Evolutionary conservation across 2,888 invertebrate genomes (phyloP).

Genomic region (Parnassius mnemosyne): DNA sequence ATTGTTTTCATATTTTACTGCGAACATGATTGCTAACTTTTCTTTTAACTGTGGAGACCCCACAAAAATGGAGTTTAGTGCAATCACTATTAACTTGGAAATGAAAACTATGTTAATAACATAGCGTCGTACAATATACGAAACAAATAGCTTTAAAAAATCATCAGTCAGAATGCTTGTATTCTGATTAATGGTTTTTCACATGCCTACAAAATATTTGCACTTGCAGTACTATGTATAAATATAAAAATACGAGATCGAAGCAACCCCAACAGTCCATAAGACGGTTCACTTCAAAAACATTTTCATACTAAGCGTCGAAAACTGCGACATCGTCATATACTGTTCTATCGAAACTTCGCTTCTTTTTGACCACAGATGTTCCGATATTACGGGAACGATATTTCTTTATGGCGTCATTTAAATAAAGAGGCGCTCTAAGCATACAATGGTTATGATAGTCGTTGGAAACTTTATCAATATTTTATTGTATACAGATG

Average conservation of each 20-base stretch:
- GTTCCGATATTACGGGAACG: constrained; percentile 61
- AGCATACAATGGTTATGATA: constrained; percentile 47
- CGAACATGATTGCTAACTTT: too few relatives aligned
- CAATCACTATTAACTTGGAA: too few relatives aligned
- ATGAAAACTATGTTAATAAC: too few relatives aligned
- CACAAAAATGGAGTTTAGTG: too few relatives aligned
- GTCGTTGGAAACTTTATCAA: constrained; percentile 46
- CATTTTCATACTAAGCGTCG: constrained; percentile 49
- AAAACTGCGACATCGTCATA: constrained; percentile 56
- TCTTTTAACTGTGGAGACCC: too few relatives aligned
- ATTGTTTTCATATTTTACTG: too few relatives aligned
- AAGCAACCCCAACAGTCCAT: constrained; percentile 5
- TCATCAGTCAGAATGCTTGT: too few relatives aligned
- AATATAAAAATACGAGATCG: constrained; percentile 2
- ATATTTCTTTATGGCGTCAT: constrained; percentile 70
- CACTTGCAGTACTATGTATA: background rate
- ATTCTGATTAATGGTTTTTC: too few relatives aligned
- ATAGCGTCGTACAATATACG: too few relatives aligned
- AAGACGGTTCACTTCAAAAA: constrained; percentile 17
- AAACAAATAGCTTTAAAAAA: too few relatives aligned
- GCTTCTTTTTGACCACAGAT: constrained; percentile 65
- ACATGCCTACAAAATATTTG: too few relatives aligned
- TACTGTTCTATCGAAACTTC: constrained; percentile 60
- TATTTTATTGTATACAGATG: constrained; percentile 24
- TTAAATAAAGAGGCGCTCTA: constrained; percentile 67